phyloP scores from a whole-genome alignment of 2,888 invertebrate genomes.

The Microplitis manilae region DNA sequence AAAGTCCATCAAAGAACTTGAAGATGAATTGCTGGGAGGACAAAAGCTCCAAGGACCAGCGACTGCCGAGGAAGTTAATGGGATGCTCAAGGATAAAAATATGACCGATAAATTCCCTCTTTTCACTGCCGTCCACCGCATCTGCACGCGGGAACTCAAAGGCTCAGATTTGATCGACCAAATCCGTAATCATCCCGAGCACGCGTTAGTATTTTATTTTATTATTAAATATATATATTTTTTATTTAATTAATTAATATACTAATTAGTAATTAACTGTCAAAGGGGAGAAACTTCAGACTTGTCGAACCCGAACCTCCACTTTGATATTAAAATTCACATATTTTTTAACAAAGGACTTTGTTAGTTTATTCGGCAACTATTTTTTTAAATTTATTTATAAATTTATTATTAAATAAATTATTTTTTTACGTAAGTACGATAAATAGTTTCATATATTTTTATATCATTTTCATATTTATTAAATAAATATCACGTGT shows the following conservation, averaged over 20 bases:
- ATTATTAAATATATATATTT: background rate
- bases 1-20: slow-evolving; percentile 89
- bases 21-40: slow-evolving; percentile 95
- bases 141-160: slow-evolving; percentile 88
- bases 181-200: slow-evolving; percentile 95
- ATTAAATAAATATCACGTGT: slow-evolving; percentile 4
- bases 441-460: background rate
- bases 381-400: background rate
- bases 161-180: slow-evolving; percentile 90
- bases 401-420: slow-evolving; percentile 11
- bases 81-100: slow-evolving; percentile 89
- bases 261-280: slow-evolving; percentile 16
- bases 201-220: slow-evolving; percentile 82
- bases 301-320: slow-evolving; percentile 28
- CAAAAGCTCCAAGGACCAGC: slow-evolving; percentile 98
- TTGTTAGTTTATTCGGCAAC: slow-evolving; percentile 20
- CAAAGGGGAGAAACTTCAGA: slow-evolving; percentile 30
- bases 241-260: slow-evolving; percentile 4
- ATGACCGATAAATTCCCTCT: slow-evolving; percentile 96
- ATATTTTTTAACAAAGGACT: slow-evolving; percentile 35
- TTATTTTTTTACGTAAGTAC: background rate
- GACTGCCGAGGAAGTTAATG: slow-evolving; percentile 96
- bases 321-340: slow-evolving; percentile 32
- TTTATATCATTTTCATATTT: slow-evolving; percentile 15
- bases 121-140: slow-evolving; percentile 95